phyloP scores from a whole-genome alignment of 2,113 vertebrate genomes.

The Zosterops pallidus region DNA sequence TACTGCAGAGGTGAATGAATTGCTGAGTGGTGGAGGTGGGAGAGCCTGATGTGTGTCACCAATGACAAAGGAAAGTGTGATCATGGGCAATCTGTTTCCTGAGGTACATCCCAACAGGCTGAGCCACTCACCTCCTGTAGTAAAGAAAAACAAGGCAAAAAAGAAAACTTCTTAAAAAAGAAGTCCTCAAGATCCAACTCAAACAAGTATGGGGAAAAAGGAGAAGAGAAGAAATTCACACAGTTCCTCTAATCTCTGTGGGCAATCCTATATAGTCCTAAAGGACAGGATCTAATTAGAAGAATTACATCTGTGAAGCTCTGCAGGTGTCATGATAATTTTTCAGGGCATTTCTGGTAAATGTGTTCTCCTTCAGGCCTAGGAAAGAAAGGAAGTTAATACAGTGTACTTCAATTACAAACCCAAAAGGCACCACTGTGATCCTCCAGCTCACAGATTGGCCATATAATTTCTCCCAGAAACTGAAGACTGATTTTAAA shows the following conservation, averaged over 20 bases:
- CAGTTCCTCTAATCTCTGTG: neutral
- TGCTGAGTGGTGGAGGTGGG: neutral
- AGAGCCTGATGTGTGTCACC: neutral
- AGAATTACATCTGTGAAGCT: neutral
- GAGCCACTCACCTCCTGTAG: neutral
- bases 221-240: neutral
- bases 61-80: neutral
- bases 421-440: neutral
- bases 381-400: neutral
- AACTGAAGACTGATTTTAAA: neutral
- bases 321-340: neutral
- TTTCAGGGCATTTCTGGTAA: neutral
- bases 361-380: neutral
- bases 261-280: neutral
- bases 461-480: neutral
- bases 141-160: neutral
- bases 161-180: neutral
- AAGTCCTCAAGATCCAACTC: neutral
- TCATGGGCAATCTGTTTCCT: neutral
- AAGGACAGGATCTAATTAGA: conserved; percentile 48
- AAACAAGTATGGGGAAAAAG: neutral
- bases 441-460: neutral
- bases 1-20: neutral
- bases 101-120: neutral
- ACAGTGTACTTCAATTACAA: neutral